Evolutionary conservation across 2,888 invertebrate species (phyloP), one percentile per base, ranked within the genome.

Genomic region (Scelioninae gen. 2): DNA sequence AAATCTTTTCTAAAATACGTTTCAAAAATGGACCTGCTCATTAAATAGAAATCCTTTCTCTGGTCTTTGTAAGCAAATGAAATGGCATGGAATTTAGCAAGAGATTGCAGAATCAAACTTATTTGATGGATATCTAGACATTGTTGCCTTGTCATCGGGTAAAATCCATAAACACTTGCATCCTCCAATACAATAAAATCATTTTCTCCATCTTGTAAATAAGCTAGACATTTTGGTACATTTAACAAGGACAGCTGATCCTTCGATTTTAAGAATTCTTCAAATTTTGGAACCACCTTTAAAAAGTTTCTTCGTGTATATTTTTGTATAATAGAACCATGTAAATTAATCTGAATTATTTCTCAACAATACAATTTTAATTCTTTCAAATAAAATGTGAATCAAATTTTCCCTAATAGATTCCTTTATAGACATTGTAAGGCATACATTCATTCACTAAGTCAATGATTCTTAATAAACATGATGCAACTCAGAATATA

Each of bases 41-140:
- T 57, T 68, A 80, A 72, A 13, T 74, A 75, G 79, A 87, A 88
- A 45, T 85, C 81, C 2, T 83, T 81, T 28, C 84, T 78, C 70
- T 87, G 86, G 69, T 87, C 82, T 78, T 84, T 87, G 58, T 83
- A 86, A 6, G 87, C 87, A 65, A 87, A 83, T n/a, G 86, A 86
- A 3, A 88, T 76, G 0, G 86, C 87, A 78, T 88, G 88, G 64
- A 88, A 88, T 76, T 79, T 82, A 0, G 87, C 88, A 52, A 88
- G 81, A 13, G 85, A 73, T 76, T 81, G 77, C 2, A 88, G 55
- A 45, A 88, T 83, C 9, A 81, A 65, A 3, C 78, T 77, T 11
- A 85, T 81, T 52, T 85, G 80, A 0, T 82, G 78, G 16, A 82
- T 76, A 72, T 82, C 79, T 18, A 88, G 52, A 37, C 72, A 79